Base-by-base conservation (phyloP, 2,888 invertebrate species). In the Aphrophora alni region DNA sequence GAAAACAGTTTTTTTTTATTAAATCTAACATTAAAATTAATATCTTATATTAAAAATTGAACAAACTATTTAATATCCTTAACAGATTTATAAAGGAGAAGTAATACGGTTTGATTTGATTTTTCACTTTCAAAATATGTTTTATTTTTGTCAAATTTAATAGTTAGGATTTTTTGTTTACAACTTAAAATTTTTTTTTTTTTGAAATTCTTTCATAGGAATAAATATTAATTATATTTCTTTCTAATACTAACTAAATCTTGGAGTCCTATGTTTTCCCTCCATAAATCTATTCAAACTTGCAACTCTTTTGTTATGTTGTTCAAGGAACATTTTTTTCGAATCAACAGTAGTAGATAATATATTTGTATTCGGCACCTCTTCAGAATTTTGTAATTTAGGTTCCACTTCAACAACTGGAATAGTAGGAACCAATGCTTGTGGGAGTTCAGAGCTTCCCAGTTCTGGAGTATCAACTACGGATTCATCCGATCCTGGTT, bases 271-370 rank as follows among this genome's bases (percentile, higher is more conserved):
- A 21, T 3, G 21, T 10, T 59, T 59, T 21, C 59, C 59, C 21
- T n/a, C 59, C 3, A 59, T 21, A 14, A 7, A 21, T 59, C 21
- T 27, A 24, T 72, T 75, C 38, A 80, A 76, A 51, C 68, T 28
- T 17, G 73, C 74, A 28, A 79, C 74, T 74, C 74, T 74, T 7
- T 79, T 33, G 38, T 79, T 79, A 25, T 79, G 78, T 0, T 59
- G 14, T n/a, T 59, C 38, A 24, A 79, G 68, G 27, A 79, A 79
- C 0, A 59, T 33, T 14, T 79, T 51, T 27, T 72, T 26, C 68
- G 68, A 2, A 3, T n/a, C 59, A 5, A 5, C 59, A n/a, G 21
- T 5, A n/a, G 21, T 5, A 21, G 59, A 59, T 0, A 21, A 0
- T 59, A 2, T 59, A 1, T 59, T 21, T 59, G 59, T 3, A 0